Conservation (phyloP, 2,888 invertebrate species). For the Apamea sordens region DNA sequence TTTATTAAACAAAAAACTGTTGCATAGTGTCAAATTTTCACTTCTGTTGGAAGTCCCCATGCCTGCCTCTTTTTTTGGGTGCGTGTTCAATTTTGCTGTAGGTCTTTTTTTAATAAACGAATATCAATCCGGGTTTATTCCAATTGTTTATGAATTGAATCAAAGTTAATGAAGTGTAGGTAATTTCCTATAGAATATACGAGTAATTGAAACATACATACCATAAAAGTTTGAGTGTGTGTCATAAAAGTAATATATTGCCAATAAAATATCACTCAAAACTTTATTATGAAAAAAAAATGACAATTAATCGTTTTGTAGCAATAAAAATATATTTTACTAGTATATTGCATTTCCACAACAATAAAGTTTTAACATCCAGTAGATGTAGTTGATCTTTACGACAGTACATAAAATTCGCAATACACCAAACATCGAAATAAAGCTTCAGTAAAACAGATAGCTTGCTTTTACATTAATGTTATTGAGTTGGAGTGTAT, state of each 20-base stretch:
- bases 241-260: constrained; percentile 17
- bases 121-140: not conserved
- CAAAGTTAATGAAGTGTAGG: not conserved
- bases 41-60: too few relatives aligned
- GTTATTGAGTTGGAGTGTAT: constrained; percentile 21
- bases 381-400: constrained; percentile 48
- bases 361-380: constrained; percentile 54
- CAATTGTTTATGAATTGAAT: not conserved
- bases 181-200: not conserved
- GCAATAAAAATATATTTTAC: constrained; percentile 52
- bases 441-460: constrained; percentile 32
- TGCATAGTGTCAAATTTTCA: too few relatives aligned
- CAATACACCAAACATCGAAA: constrained; percentile 45
- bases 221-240: constrained; percentile 21
- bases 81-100: not conserved
- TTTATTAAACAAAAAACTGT: too few relatives aligned
- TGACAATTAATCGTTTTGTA: constrained; percentile 45
- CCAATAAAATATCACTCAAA: constrained; percentile 39
- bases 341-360: constrained; percentile 41
- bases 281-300: constrained; percentile 36
- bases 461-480: constrained; percentile 39
- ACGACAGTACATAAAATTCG: constrained; percentile 46
- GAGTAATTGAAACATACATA: constrained; percentile 1
- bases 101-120: not conserved
- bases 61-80: not conserved